Evolutionary conservation across 2,888 invertebrate genomes (phyloP), one percentile per base, ranked within the genome.

Genomic region (Drosophila borealis): DNA sequence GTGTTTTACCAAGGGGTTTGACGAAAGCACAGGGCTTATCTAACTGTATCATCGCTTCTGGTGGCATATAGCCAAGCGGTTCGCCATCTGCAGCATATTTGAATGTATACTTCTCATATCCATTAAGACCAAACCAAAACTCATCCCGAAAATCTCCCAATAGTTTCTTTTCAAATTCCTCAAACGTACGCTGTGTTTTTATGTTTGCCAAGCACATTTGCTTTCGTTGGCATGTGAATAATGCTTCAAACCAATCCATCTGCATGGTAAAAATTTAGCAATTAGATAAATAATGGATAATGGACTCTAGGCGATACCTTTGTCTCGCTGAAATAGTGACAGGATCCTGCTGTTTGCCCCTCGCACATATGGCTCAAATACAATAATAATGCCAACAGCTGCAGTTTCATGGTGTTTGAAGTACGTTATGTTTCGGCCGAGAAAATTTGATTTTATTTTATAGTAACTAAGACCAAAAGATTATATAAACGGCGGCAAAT

Each of bases 121-220:
- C 11, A 10, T 67, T 78, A 0, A 78, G 29, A 8, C 77, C 77
- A 37, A 78, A 42, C 77, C 77, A 77, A 33, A 44, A 69, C 3
- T 66, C 69, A 0, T 19, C 13, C n/a, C 19, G 48, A 13, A 14
- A 11, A 4, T 13, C 0, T 11, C 5, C n/a, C 4, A 13, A 19
- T 11, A 55, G 11, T 11, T 70, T 70, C 0, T 9, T 11, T 4
- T 13, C 29, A 10, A 67, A 9, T 9, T 62, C 39, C 1, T 14
- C 17, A 2, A 46, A 59, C 2, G 39, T 11, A 4, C 0, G 0
- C 10, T 46, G 8, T 2, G 65, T 10, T 4, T 37, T 14, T 3
- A 80, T 1, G 45, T 63, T 39, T 0, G 71, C 71, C 46, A 80
- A 54, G 10, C 81, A 80, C 13, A 74, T 60, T 14, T 48, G n/a